Percentiles rank a stretch among this genome's conserved stretches.
Evolutionary conservation across 2,113 vertebrate genomes (phyloP).

Genomic region (Bos javanicus): DNA sequence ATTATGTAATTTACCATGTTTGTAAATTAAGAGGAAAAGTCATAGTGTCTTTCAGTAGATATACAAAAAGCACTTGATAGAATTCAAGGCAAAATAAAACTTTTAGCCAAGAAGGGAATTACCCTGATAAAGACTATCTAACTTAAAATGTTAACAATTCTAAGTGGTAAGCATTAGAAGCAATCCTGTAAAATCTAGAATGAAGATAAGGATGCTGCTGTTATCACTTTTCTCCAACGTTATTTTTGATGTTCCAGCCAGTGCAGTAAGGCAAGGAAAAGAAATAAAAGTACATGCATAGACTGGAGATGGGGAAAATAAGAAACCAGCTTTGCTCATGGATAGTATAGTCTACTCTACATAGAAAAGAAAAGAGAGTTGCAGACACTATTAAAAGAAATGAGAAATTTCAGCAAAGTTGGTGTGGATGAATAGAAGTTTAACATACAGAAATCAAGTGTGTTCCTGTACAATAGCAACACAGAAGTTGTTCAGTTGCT

Average conservation of each 20-base stretch:
- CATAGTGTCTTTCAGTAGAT: background rate
- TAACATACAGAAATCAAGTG: background rate
- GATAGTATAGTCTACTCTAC: background rate
- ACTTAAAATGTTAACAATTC: background rate
- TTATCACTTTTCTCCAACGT: background rate
- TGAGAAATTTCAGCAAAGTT: background rate
- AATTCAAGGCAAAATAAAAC: constrained; percentile 2
- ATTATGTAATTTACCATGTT: background rate
- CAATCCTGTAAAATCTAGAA: background rate
- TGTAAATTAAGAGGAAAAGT: background rate
- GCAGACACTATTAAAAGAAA: background rate
- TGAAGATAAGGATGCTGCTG: background rate
- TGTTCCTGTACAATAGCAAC: background rate
- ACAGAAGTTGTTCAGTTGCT: background rate
- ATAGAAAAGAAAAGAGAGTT: background rate
- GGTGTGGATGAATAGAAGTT: background rate
- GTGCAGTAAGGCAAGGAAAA: background rate
- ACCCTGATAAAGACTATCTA: background rate
- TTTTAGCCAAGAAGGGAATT: background rate
- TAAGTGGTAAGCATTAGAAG: background rate
- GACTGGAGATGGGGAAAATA: background rate
- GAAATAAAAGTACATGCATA: background rate
- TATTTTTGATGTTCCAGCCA: background rate
- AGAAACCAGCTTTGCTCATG: background rate
- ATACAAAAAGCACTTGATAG: background rate